Base-by-base conservation (phyloP, 2,113 vertebrate genomes). In the Scomber japonicus region DNA sequence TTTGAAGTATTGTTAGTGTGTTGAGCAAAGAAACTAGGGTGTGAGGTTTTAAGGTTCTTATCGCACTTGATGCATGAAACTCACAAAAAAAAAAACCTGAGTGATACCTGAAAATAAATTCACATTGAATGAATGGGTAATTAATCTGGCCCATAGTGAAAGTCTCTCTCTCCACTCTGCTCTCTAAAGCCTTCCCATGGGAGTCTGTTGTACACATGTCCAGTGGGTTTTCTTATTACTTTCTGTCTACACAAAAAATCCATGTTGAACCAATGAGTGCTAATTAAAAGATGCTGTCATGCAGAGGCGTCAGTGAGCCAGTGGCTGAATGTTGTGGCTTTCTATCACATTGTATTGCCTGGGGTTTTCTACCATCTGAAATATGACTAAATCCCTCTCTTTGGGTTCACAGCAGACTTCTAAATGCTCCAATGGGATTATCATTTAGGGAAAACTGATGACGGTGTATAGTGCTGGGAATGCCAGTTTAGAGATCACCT, bases 401-500 rank as follows among this genome's bases (percentile, higher is more conserved):
- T n/a, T 21, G 62, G 80, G 10, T 72, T 59, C 16, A n/a, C 50
- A 60, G 57, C 48, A 75, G 75, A 81, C 35, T 68, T 69, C 2
- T 46, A 75, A 71, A 70, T 73, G 63, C 63, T 86, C 75, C 71
- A 75, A 61, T 45, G 75, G 80, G 74, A 92, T 83, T 77, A 80
- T 75, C 75, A 40, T 84, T 91, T 87, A 75, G 68, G 81, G 71
- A 73, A 81, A 92, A 91, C 60, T 87, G 75, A 95, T 89, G 84
- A 80, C 66, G 77, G 66, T 10, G 65, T 72, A 31, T 49, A 72
- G 86, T 80, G 56, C 70, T 48, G 10, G 50, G 46, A 60, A 89
- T 76, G 71, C 78, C 60, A 71, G 75, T 75, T 89, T 46, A 57
- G 55, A 11, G 59, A 71, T 60, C 54, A 30, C 17, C 74, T 88